phyloP scores from a whole-genome alignment of 1,140 invertebrate genomes.

The Metopolophium dirhodum region DNA sequence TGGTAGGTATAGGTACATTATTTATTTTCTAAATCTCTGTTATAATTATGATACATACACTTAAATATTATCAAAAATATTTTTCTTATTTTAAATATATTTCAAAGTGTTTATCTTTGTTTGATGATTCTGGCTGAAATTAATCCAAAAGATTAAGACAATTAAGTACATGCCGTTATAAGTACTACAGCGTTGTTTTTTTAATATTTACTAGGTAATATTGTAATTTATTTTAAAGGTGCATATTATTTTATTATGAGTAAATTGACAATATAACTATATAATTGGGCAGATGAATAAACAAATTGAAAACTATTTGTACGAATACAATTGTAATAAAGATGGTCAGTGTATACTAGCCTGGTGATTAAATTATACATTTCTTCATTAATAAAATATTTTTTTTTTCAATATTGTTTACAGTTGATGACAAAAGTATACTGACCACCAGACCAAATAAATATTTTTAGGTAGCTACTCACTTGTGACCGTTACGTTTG shows the following conservation, averaged over 20 bases:
- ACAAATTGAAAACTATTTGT: not conserved
- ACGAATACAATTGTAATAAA: not conserved
- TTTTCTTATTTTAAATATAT: not conserved
- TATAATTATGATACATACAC: not conserved
- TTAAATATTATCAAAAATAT: not conserved
- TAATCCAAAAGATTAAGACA: not conserved
- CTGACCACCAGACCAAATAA: conserved; percentile 42
- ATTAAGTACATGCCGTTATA: not conserved
- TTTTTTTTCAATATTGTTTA: not conserved
- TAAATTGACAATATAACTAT: not conserved
- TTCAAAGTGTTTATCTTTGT: not conserved
- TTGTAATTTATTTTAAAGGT: not conserved
- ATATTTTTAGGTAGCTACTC: conserved; percentile 5
- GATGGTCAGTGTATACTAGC: not conserved
- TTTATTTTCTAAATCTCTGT: not conserved
- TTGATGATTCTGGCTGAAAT: not conserved
- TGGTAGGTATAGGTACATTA: not conserved
- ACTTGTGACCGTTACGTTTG: conserved; percentile 49
- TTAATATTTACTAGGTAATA: not conserved
- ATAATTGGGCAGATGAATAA: not conserved
- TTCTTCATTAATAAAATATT: not conserved
- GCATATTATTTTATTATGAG: not conserved
- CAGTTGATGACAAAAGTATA: not conserved
- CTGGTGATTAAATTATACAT: not conserved
- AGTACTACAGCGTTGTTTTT: not conserved